Conservation (phyloP, 2,113 vertebrate genomes). For the Tauraco erythrolophus region DNA sequence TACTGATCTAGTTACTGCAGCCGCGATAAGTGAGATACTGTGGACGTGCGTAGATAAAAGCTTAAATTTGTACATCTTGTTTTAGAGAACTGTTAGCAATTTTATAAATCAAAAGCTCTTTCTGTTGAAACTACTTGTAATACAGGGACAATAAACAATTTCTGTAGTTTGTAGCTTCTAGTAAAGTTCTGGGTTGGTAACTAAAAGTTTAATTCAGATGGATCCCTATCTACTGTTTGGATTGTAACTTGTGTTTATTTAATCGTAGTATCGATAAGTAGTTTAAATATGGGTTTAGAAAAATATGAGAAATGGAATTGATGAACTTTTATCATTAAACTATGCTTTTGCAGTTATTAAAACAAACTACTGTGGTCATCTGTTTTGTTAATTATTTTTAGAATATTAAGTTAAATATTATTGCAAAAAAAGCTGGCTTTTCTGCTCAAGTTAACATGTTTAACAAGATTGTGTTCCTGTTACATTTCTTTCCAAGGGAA, state of each 20-base stretch:
- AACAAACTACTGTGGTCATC: neutral
- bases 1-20: neutral
- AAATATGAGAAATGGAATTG: neutral
- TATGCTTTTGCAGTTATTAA: neutral
- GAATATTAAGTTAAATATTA: neutral
- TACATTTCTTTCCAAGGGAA: neutral
- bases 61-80: conserved; percentile 7
- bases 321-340: neutral
- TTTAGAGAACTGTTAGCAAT: conserved; percentile 19
- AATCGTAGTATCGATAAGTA: neutral
- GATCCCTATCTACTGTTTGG: conserved; percentile 7
- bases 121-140: conserved; percentile 42
- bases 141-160: neutral
- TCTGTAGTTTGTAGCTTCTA: conserved; percentile 45
- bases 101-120: neutral
- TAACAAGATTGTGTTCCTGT: neutral
- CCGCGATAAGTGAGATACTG: neutral
- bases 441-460: neutral
- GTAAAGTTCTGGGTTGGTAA: conserved; percentile 38
- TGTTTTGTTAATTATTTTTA: neutral
- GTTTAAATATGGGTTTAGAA: neutral
- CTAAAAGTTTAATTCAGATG: conserved; percentile 31
- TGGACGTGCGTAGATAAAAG: neutral
- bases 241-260: conserved; percentile 32
- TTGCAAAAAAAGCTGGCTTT: neutral